These are phyloP conservation scores for Zoanthus gigantus DNA, from an alignment of 92 coral and sea anemone genomes.

Conservation along the genomic window DNA sequence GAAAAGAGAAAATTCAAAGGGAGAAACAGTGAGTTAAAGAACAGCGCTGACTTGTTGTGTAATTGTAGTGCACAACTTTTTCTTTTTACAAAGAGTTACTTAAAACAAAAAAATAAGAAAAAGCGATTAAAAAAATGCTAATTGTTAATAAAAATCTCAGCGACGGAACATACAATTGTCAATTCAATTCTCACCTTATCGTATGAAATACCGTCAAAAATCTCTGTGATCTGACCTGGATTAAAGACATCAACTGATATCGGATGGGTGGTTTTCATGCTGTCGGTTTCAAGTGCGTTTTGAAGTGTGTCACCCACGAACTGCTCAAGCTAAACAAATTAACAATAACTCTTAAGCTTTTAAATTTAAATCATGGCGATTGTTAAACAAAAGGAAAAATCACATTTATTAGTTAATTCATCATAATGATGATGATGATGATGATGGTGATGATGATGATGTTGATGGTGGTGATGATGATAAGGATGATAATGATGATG, in stretches of 20 bases:
- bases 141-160: too few relatives aligned
- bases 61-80: too few relatives aligned
- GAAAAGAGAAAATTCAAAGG: too few relatives aligned
- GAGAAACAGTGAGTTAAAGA: too few relatives aligned
- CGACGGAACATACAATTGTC: too few relatives aligned
- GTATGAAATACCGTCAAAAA: conserved; percentile 89
- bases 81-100: too few relatives aligned
- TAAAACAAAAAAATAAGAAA: too few relatives aligned
- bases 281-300: conserved; percentile 90
- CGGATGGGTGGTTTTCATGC: conserved; percentile 91
- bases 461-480: background rate
- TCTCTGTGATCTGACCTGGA: conserved; percentile 94
- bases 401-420: too few relatives aligned
- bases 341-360: background rate
- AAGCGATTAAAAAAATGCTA: too few relatives aligned
- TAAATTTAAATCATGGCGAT: too few relatives aligned
- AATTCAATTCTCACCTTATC: conserved; percentile 71
- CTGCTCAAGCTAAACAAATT: conserved; percentile 82
- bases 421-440: background rate
- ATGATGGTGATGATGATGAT: background rate
- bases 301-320: conserved; percentile 90
- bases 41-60: too few relatives aligned
- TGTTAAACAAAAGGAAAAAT: too few relatives aligned
- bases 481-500: background rate
- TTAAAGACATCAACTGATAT: conserved; percentile 90